Conservation (phyloP, 2,113 vertebrate genomes). For the Carassius auratus region DNA sequence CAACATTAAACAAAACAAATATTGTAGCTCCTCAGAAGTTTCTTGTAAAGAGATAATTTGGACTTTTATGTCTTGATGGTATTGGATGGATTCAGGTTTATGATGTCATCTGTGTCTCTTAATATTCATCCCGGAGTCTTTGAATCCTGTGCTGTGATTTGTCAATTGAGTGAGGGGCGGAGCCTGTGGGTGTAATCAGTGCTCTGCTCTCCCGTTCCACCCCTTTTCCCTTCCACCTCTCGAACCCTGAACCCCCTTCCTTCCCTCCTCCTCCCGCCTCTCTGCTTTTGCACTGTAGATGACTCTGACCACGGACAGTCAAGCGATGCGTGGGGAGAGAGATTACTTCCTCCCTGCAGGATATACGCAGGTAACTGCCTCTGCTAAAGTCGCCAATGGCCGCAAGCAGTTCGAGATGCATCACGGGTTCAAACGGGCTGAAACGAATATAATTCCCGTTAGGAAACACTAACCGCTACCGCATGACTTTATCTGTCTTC, state of each 20-base stretch:
- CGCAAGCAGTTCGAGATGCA: neutral
- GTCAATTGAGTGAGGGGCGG: conserved; percentile 59
- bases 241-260: conserved; percentile 54
- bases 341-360: conserved; percentile 88
- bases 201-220: conserved; percentile 69
- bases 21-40: neutral
- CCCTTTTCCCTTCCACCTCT: conserved; percentile 62
- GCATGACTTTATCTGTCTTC: conserved; percentile 44
- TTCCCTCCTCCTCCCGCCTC: conserved; percentile 69
- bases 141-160: conserved; percentile 42
- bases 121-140: neutral
- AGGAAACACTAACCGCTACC: conserved; percentile 3
- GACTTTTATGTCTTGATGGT: neutral
- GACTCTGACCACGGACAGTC: conserved; percentile 87
- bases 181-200: conserved; percentile 71
- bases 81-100: neutral
- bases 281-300: conserved; percentile 87
- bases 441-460: neutral
- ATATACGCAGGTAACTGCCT: conserved; percentile 88
- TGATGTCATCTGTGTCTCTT: conserved; percentile 5
- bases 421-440: neutral
- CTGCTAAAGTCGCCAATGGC: conserved; percentile 53
- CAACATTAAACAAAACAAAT: neutral
- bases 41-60: neutral
- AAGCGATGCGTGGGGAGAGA: conserved; percentile 84